phyloP scores from a whole-genome alignment of 1,140 invertebrate species.

The Amyelois transitella region DNA sequence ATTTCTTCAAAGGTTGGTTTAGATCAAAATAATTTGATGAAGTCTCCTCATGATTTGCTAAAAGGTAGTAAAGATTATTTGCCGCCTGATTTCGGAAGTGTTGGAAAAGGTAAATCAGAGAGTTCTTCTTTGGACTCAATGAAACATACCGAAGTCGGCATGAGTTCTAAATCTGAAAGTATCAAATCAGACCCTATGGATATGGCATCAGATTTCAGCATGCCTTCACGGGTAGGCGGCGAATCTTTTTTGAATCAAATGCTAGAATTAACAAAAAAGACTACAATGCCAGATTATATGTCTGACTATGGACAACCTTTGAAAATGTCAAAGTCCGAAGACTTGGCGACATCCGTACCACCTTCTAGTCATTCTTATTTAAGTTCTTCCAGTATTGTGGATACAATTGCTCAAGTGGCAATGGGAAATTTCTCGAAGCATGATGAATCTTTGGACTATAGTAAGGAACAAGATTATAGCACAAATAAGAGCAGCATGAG shows the following conservation, averaged over 20 bases:
- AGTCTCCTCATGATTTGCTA: slow-evolving; percentile 64
- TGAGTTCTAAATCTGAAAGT: slow-evolving; percentile 40
- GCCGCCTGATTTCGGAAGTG: slow-evolving; percentile 66
- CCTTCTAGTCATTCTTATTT: slow-evolving; percentile 57
- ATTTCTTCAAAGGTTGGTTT: slow-evolving; percentile 59
- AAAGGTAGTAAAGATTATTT: slow-evolving; percentile 70
- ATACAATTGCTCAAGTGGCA: slow-evolving; percentile 61
- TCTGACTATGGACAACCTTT: slow-evolving; percentile 56
- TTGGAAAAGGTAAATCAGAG: slow-evolving; percentile 62
- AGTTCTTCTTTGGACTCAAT: slow-evolving; percentile 31
- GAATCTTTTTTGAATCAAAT: slow-evolving; percentile 72
- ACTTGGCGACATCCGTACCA: slow-evolving; percentile 39
- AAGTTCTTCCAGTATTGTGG: slow-evolving; percentile 54
- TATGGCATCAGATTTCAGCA: slow-evolving; percentile 49
- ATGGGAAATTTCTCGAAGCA: slow-evolving; percentile 62
- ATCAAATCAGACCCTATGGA: slow-evolving; percentile 47
- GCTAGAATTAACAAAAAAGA: slow-evolving; percentile 71
- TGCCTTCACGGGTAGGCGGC: slow-evolving; percentile 51
- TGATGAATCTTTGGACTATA: slow-evolving; percentile 55
- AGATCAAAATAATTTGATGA: slow-evolving; percentile 64
- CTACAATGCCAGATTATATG: slow-evolving; percentile 66
- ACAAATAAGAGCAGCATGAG: slow-evolving; percentile 33
- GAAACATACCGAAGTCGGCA: slow-evolving; percentile 39
- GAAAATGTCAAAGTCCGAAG: slow-evolving; percentile 61
- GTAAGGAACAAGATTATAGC: slow-evolving; percentile 58